Base-by-base conservation (phyloP, 2,888 invertebrate species). In the Amblyjoppa proteus region DNA sequence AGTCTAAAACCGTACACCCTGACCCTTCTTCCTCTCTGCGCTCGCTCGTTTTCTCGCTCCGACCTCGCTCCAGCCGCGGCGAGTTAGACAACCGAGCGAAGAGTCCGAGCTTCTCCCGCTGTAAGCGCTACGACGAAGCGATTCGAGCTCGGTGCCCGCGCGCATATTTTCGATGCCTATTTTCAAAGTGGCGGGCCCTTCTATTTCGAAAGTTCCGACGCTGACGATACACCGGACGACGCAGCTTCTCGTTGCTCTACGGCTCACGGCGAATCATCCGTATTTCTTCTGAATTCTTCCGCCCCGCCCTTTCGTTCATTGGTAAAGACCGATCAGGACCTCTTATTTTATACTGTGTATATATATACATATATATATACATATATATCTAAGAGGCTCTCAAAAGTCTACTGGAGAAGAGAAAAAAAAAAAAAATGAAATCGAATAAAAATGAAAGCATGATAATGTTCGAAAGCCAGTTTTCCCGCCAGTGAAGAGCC, bases 1-100 rank as follows among this genome's bases (percentile, higher is more conserved):
- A 92, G 91, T 93, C 92, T 93, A 93, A 93, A 93, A 94, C 92
- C 91, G 93, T 93, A 92, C 91, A 91, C 90, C 91, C 91, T 91
- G 83, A 83, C 91, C 90, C 86, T 87, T 83, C 84, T 73, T 78
- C 77, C 74, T 85, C 88, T 79, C 87, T 11, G 20, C 25, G 71
- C 38, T 38, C 38, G 38, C 38, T 38, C 9, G 82, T 78, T 86
- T 85, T 76, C 76, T 78, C 61, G 69, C 68, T 84, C 70, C 85
- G 83, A 81, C 83, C 85, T 85, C 85, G 82, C 79, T 85, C 84
- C 84, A 81, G 85, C 77, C 87, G 71, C 16, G 84, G 84, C 75
- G 74, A 58, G 49, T 80, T 73, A 81, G 56, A 78, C 45, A 73
- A 78, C 87, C 45, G 84, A 74, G 70, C 81, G 69, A 70, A 49